These are phyloP conservation scores for Suillia variegata DNA, from an alignment of 2,888 invertebrate species.

Conservation along the genomic window DNA sequence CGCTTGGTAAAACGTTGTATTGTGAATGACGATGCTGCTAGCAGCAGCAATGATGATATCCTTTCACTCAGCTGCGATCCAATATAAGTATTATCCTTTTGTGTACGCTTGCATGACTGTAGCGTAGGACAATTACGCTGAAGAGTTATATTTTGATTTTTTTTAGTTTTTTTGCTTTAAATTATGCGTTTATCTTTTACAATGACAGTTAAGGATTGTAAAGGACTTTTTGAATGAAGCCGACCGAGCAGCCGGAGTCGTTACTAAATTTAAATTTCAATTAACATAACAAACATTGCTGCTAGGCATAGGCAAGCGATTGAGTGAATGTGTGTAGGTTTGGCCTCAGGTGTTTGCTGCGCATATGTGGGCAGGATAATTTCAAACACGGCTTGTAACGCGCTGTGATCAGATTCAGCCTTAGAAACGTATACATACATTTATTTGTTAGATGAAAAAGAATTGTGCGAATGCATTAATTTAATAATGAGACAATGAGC, in stretches of 20 bases:
- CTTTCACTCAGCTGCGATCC: conserved; percentile 30
- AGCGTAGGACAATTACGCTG: neutral
- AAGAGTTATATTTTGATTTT: neutral
- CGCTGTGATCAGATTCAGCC: neutral
- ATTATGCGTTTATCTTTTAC: conserved; percentile 22
- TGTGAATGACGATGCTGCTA: neutral
- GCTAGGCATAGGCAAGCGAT: neutral
- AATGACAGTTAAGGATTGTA: conserved; percentile 10
- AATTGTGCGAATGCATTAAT: conserved; percentile 1
- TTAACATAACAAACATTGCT: conserved; percentile 8
- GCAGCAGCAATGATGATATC: conserved; percentile 12
- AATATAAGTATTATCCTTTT: conserved; percentile 19
- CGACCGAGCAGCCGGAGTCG: neutral
- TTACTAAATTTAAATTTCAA: conserved; percentile 7
- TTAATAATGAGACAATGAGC: neutral
- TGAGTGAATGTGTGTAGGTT: neutral
- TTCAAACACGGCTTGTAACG: neutral
- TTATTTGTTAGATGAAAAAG: neutral
- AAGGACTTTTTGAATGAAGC: neutral
- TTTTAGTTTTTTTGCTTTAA: conserved; percentile 13
- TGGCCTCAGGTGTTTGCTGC: neutral
- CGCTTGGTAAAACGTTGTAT: neutral
- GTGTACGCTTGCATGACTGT: conserved; percentile 11
- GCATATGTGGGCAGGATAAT: conserved; percentile 1
- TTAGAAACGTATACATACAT: neutral